These are phyloP conservation scores for Thereva nobilitata DNA, from an alignment of 2,888 invertebrate genomes.

Conservation along the genomic window DNA sequence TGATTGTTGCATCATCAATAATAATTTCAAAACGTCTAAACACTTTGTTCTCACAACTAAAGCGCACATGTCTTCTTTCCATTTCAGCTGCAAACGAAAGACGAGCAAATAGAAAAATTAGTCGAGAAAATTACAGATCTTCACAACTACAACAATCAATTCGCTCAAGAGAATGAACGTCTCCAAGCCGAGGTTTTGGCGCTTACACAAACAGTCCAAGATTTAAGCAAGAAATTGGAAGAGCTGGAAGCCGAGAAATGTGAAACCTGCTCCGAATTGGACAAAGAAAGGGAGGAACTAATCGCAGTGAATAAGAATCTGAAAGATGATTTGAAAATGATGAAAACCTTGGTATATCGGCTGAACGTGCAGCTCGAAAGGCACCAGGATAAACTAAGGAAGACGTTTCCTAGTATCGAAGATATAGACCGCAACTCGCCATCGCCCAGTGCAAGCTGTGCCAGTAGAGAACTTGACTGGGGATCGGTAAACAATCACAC, in stretches of 20 bases:
- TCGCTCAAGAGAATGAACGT: constrained; percentile 66
- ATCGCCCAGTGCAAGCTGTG: constrained; percentile 4
- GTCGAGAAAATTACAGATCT: constrained; percentile 66
- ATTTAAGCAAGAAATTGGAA: constrained; percentile 58
- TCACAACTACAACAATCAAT: constrained; percentile 65
- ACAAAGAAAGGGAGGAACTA: constrained; percentile 43
- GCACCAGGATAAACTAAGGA: constrained; percentile 73
- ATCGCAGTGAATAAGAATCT: constrained; percentile 64
- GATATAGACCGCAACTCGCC: neutral
- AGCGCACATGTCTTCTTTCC: neutral
- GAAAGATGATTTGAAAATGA: constrained; percentile 69
- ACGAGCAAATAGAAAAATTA: constrained; percentile 64
- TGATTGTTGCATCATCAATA: too few relatives aligned
- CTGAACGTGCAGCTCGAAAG: constrained; percentile 76
- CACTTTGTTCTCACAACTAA: neutral
- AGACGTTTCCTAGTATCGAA: constrained; percentile 33
- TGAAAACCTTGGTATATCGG: constrained; percentile 78
- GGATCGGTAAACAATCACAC: constrained; percentile 50
- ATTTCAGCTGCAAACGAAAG: constrained; percentile 64
- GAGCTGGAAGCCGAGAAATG: constrained; percentile 56
- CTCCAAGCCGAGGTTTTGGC: constrained; percentile 61
- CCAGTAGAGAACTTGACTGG: constrained; percentile 38
- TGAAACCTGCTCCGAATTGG: constrained; percentile 49
- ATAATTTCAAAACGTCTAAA: neutral
- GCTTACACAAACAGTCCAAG: constrained; percentile 62